phyloP scores from a whole-genome alignment of 37 sponge, comb jelly and placozoan species.

The Chondrosia reniformis region DNA sequence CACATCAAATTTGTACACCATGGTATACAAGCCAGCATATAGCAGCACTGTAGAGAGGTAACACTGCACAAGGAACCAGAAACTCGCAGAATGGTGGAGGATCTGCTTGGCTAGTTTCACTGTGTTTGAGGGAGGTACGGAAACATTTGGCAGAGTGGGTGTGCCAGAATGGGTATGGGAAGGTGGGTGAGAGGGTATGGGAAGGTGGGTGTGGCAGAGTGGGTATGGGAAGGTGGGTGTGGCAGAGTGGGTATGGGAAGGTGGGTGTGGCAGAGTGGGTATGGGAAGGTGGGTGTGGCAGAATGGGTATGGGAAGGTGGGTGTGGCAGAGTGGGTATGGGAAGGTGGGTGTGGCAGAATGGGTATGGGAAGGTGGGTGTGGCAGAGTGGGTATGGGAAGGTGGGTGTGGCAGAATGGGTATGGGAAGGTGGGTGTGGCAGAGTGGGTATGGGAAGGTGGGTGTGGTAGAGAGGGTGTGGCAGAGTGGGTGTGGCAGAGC shows the following conservation, averaged over 20 bases:
- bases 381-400: constrained; percentile 30
- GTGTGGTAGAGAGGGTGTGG: neutral
- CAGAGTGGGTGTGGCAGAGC: neutral
- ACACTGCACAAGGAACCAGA: constrained; percentile 69
- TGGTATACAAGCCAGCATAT: constrained; percentile 79
- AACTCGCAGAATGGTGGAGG: constrained; percentile 52
- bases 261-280: neutral
- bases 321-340: constrained; percentile 38
- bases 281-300: neutral
- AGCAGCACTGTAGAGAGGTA: constrained; percentile 76
- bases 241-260: neutral
- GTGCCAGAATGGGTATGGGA: neutral
- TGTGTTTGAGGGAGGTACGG: neutral
- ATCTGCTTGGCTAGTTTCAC: constrained; percentile 76
- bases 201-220: neutral
- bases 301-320: constrained; percentile 26
- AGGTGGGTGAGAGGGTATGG: neutral
- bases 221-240: neutral
- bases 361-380: constrained; percentile 40
- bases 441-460: neutral
- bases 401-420: neutral
- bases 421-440: neutral
- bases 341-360: constrained; percentile 36
- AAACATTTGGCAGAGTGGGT: neutral
- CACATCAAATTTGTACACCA: constrained; percentile 58